A percentile compares a stretch with the other conserved stretches of the same genome.
These are phyloP conservation scores for Diachrysia chrysitis DNA, from an alignment of 2,888 invertebrate genomes.

Conservation along the genomic window DNA sequence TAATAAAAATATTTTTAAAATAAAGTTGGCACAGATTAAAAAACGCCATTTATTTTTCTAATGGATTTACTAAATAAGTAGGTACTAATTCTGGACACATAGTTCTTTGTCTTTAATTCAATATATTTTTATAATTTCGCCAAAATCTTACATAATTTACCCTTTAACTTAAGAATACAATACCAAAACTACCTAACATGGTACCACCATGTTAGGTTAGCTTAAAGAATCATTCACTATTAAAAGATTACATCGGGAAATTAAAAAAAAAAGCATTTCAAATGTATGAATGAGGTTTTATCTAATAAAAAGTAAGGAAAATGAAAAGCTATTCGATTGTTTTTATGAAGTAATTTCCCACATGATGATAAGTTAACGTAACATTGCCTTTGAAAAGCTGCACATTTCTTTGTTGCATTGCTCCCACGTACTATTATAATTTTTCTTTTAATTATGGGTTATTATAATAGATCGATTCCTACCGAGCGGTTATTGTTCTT, in stretches of 20 bases:
- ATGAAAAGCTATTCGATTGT: constrained; percentile 57
- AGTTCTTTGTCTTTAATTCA: too few relatives aligned
- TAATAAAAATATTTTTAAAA: too few relatives aligned
- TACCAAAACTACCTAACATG: too few relatives aligned
- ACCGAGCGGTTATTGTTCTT: background rate
- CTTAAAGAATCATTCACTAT: too few relatives aligned
- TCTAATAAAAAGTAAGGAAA: constrained; percentile 53
- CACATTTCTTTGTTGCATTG: constrained; percentile 38
- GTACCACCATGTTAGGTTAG: too few relatives aligned
- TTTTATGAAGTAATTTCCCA: constrained; percentile 49
- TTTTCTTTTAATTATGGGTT: constrained; percentile 27
- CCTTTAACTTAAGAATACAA: too few relatives aligned
- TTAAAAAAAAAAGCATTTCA: constrained; percentile 43
- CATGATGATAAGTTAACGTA: constrained; percentile 31
- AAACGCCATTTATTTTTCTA: too few relatives aligned
- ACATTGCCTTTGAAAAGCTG: constrained; percentile 44
- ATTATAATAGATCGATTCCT: constrained; percentile 26
- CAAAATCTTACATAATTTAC: too few relatives aligned
- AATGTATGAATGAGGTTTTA: constrained; percentile 33
- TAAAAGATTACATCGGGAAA: constrained; percentile 46
- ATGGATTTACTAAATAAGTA: too few relatives aligned
- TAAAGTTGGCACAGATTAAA: too few relatives aligned
- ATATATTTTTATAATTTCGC: too few relatives aligned
- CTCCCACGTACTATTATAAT: constrained; percentile 41
- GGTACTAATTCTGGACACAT: too few relatives aligned